phyloP scores from a whole-genome alignment of 2,797 vertebrate species.

The Pangasius sanitwongsei region DNA sequence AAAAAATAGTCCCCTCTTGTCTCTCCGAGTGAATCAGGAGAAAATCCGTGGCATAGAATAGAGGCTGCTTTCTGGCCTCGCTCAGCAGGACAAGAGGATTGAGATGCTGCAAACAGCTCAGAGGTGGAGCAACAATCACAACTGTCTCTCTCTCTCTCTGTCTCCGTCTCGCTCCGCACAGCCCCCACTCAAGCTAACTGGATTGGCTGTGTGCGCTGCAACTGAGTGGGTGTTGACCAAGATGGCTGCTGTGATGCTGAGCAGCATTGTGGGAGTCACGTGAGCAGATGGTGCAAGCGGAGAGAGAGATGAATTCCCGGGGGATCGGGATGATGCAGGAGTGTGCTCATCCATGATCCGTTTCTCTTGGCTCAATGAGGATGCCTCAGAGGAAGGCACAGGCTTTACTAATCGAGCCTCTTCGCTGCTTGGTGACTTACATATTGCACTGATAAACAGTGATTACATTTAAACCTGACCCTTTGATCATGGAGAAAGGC shows the following conservation, averaged over 20 bases:
- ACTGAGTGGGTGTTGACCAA: conserved; percentile 96
- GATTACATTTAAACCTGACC: not conserved
- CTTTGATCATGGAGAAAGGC: not conserved
- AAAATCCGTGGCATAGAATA: conserved; percentile 61
- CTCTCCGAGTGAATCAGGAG: conserved; percentile 53
- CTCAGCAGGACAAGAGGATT: conserved; percentile 61
- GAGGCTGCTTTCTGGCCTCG: conserved; percentile 58
- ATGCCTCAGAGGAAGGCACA: conserved; percentile 28
- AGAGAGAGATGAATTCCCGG: conserved; percentile 74
- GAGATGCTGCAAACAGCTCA: conserved; percentile 61
- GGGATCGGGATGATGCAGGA: conserved; percentile 74
- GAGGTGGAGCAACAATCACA: conserved; percentile 49
- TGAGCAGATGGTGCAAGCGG: conserved; percentile 86
- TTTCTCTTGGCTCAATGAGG: conserved; percentile 29
- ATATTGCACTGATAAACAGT: not conserved
- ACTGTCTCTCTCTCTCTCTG: conserved; percentile 9
- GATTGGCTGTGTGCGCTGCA: conserved; percentile 81
- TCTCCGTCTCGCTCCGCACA: conserved; percentile 55
- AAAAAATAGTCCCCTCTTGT: conserved; percentile 47
- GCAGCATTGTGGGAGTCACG: conserved; percentile 81
- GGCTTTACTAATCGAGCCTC: conserved; percentile 19
- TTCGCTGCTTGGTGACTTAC: not conserved
- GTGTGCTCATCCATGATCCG: conserved; percentile 32
- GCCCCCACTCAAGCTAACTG: conserved; percentile 67
- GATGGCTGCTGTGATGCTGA: conserved; percentile 91